A percentile compares a stretch with the other conserved stretches of the same genome.
Evolutionary conservation across 2,113 vertebrate species (phyloP).

Genomic region (Chaetops frenatus): DNA sequence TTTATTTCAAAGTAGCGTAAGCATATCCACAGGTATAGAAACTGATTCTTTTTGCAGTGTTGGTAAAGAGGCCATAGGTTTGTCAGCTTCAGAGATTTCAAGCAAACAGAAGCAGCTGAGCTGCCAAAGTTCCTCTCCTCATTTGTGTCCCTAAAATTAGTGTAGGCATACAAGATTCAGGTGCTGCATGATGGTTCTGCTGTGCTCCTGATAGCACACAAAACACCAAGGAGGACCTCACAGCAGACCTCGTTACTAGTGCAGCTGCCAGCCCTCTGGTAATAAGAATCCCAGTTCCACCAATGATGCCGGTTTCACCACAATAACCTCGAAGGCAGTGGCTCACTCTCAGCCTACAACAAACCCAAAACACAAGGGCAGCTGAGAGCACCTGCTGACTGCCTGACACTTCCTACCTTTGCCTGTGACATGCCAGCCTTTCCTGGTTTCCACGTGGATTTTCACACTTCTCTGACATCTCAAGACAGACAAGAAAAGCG

Average conservation of each 20-base stretch:
- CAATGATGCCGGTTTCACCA: not conserved
- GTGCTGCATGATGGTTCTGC: not conserved
- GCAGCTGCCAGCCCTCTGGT: not conserved
- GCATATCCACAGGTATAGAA: not conserved
- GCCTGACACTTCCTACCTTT: not conserved
- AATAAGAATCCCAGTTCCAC: not conserved
- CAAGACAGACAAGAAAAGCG: not conserved
- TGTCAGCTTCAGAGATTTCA: not conserved
- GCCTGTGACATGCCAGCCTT: not conserved
- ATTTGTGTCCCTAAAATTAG: not conserved
- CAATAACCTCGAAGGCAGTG: not conserved
- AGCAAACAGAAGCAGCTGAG: not conserved
- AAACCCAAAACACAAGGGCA: too few relatives aligned
- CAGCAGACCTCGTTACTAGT: not conserved
- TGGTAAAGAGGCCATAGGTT: not conserved
- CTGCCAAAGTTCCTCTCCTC: not conserved
- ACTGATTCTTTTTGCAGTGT: not conserved
- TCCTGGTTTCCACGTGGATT: not conserved
- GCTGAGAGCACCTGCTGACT: not conserved
- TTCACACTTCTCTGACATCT: not conserved
- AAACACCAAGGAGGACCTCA: not conserved
- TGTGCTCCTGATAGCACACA: not conserved
- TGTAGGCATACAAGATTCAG: not conserved
- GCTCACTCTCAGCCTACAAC: not conserved
- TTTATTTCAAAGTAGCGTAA: not conserved